A percentile compares a stretch with the other conserved stretches of the same genome.
phyloP scores from a whole-genome alignment of 2,888 invertebrate genomes.

The Diplazon laetatorius region DNA sequence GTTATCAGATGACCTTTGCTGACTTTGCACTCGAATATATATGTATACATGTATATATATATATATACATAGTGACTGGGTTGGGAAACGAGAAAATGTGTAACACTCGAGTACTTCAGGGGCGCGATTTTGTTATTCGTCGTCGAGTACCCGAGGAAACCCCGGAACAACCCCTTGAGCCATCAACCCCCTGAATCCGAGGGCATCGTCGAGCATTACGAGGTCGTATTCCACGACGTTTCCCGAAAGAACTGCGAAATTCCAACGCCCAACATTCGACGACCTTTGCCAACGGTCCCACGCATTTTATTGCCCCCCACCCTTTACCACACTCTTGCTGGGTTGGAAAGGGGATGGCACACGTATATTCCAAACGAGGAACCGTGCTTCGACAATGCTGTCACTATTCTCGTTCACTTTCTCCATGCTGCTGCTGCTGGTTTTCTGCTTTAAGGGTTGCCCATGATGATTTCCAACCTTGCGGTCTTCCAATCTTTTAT shows the following conservation, averaged over 20 bases:
- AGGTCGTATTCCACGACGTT: conserved; percentile 54
- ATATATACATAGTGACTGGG: conserved; percentile 28
- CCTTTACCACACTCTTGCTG: no score
- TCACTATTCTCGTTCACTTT: not conserved
- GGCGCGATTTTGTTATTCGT: conserved; percentile 62
- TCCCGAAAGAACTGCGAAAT: conserved; percentile 45
- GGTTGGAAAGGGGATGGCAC: conserved; percentile 11
- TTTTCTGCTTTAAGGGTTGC: conserved; percentile 4
- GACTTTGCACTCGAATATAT: no score
- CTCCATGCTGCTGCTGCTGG: not conserved
- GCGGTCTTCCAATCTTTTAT: not conserved
- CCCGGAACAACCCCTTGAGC: conserved; percentile 46
- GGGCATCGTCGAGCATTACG: conserved; percentile 59
- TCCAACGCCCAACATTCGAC: conserved; percentile 20
- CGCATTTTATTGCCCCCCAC: conserved; percentile 33
- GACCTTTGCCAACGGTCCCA: conserved; percentile 44
- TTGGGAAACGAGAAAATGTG: conserved; percentile 34
- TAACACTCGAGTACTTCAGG: conserved; percentile 59
- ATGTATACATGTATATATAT: no score
- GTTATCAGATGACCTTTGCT: no score
- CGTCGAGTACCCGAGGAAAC: conserved; percentile 40
- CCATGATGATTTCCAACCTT: conserved; percentile 40
- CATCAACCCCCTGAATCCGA: conserved; percentile 47
- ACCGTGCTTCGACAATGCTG: conserved; percentile 18
- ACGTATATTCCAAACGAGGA: conserved; percentile 6